Percentiles rank a stretch among this genome's conserved stretches.
These are phyloP conservation scores for Polydrusus tereticollis DNA, from an alignment of 2,888 invertebrate species.

Conservation along the genomic window DNA sequence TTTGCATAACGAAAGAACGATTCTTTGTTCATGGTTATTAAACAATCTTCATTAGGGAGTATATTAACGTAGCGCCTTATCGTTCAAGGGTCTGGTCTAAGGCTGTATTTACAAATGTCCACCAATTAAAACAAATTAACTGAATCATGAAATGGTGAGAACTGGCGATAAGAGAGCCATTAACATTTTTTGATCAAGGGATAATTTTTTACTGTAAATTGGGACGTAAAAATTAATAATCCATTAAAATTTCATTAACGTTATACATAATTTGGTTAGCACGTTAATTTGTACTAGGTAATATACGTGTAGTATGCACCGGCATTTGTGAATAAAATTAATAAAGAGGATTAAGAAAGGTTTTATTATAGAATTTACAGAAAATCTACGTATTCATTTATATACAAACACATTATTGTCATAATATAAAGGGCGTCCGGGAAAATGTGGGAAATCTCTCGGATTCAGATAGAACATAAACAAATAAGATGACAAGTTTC, in stretches of 20 bases:
- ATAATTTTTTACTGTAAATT: conserved; percentile 1
- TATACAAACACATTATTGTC: no score
- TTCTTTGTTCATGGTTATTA: conserved; percentile 51
- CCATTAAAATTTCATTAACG: background rate
- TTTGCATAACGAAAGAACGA: conserved; percentile 49
- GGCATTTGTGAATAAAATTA: no score
- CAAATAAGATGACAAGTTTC: no score
- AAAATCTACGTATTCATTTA: no score
- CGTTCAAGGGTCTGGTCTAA: conserved; percentile 34
- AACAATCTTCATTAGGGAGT: conserved; percentile 48
- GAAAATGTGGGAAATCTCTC: no score
- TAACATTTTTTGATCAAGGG: background rate
- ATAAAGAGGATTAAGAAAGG: no score
- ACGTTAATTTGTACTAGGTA: no score
- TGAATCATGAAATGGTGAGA: background rate
- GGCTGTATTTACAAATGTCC: conserved; percentile 43
- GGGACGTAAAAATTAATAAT: background rate
- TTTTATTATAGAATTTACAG: no score
- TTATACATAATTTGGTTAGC: background rate
- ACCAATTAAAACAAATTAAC: conserved; percentile 45
- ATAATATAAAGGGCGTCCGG: no score
- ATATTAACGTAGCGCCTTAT: conserved; percentile 23
- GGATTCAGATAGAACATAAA: no score
- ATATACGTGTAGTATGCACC: no score
- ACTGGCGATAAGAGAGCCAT: background rate